A percentile compares a stretch with the other conserved stretches of the same genome.
phyloP scores from a whole-genome alignment of 2,113 vertebrate genomes.

The Gallinago jamesoni region DNA sequence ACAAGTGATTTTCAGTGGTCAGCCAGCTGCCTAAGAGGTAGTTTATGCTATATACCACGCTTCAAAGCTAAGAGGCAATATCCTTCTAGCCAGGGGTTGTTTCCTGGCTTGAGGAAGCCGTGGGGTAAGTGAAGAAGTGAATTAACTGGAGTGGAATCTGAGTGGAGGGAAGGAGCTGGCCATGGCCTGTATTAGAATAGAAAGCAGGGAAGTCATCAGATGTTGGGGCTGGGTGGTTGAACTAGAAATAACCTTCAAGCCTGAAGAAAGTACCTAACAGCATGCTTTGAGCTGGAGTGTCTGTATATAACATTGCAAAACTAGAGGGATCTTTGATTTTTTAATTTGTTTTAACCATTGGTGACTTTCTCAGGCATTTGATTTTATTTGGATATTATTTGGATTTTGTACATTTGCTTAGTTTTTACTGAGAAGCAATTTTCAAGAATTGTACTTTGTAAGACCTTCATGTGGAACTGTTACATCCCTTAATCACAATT shows the following conservation, averaged over 20 bases:
- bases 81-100: not conserved
- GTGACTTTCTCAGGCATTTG: not conserved
- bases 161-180: not conserved
- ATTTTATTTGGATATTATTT: not conserved
- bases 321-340: not conserved
- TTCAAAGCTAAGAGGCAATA: not conserved
- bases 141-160: not conserved
- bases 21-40: not conserved
- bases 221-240: not conserved
- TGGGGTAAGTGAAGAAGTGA: not conserved
- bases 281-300: not conserved
- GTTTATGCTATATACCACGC: not conserved
- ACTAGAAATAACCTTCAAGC: constrained; percentile 27
- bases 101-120: not conserved
- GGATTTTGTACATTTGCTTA: not conserved
- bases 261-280: not conserved
- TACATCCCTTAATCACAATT: not conserved
- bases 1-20: not conserved
- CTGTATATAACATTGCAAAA: not conserved
- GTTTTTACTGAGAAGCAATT: not conserved
- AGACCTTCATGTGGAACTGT: not conserved
- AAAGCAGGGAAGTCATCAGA: not conserved
- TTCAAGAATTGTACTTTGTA: not conserved
- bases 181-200: not conserved
- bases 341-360: not conserved